Conservation (phyloP, 2,888 invertebrate genomes). For the Andricus quercusramuli region DNA sequence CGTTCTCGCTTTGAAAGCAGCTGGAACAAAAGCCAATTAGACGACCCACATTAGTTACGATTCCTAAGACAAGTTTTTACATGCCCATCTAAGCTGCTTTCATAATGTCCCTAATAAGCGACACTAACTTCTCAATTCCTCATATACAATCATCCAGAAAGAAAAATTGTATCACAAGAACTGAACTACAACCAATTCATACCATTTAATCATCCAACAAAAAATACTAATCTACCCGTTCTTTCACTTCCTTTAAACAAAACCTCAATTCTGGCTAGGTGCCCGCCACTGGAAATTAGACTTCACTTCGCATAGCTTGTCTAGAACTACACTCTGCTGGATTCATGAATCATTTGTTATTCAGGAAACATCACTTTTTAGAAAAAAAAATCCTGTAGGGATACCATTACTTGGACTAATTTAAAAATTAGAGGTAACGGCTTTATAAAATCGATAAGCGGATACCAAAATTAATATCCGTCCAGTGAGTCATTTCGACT, state of each 20-base stretch:
- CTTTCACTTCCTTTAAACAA: not conserved
- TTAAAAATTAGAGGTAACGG: not conserved
- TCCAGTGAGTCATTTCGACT: not conserved
- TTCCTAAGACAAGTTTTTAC: conserved; percentile 45
- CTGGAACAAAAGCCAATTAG: conserved; percentile 64
- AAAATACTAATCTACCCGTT: not conserved
- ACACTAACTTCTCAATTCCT: not conserved
- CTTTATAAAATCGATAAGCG: conserved; percentile 1
- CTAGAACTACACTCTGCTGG: not conserved
- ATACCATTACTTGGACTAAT: no score
- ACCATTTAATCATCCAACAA: not conserved
- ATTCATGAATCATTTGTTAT: not conserved
- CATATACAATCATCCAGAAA: not conserved
- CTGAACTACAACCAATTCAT: no score
- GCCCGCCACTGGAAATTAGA: not conserved
- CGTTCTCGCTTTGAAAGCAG: conserved; percentile 37
- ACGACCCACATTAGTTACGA: conserved; percentile 65
- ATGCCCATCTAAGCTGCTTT: not conserved
- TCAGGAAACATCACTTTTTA: not conserved
- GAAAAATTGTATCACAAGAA: not conserved
- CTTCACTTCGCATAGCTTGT: not conserved
- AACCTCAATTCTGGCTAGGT: not conserved
- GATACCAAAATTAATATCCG: conserved; percentile 17
- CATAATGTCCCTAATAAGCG: not conserved
- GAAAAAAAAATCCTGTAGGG: no score